Percentiles rank a stretch among this genome's conserved stretches.
phyloP scores from a whole-genome alignment of 2,797 vertebrate genomes.

The Sebastes ruberrimus region DNA sequence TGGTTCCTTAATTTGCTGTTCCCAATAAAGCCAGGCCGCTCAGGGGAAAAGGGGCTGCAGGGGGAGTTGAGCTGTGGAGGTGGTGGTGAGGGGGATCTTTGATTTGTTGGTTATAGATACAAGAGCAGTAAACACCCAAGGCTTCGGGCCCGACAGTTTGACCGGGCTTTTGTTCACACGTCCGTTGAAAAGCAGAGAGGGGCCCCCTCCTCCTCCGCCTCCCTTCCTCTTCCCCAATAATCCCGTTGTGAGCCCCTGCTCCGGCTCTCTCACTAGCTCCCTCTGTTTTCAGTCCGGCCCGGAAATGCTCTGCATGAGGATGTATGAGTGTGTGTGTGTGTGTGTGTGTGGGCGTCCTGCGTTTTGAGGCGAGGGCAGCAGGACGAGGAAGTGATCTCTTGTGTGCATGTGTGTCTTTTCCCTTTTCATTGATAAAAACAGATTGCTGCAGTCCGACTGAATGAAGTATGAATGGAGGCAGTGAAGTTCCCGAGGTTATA shows the following conservation, averaged over 20 bases:
- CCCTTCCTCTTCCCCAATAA: conserved; percentile 27
- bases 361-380: conserved; percentile 15
- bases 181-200: conserved; percentile 74
- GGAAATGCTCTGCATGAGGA: conserved; percentile 50
- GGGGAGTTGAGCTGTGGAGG: conserved; percentile 23
- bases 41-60: conserved; percentile 65
- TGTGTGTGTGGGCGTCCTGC: conserved; percentile 4
- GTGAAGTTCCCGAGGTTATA: conserved; percentile 64
- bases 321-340: conserved; percentile 13
- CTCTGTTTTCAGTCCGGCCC: conserved; percentile 45
- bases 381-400: conserved; percentile 58
- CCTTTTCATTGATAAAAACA: conserved; percentile 62
- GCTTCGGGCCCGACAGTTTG: conserved; percentile 80
- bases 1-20: conserved; percentile 83
- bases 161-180: conserved; percentile 85
- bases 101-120: conserved; percentile 87
- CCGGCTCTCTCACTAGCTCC: conserved; percentile 39
- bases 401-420: conserved; percentile 52
- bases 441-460: conserved; percentile 54
- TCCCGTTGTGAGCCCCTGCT: conserved; percentile 28
- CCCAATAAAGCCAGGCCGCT: conserved; percentile 81
- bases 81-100: conserved; percentile 45
- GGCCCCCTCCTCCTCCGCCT: conserved; percentile 18
- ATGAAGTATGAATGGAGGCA: conserved; percentile 57
- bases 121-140: conserved; percentile 85